These are phyloP conservation scores for Medauroidea extradentata DNA, from an alignment of 1,140 invertebrate genomes.

Conservation along the genomic window DNA sequence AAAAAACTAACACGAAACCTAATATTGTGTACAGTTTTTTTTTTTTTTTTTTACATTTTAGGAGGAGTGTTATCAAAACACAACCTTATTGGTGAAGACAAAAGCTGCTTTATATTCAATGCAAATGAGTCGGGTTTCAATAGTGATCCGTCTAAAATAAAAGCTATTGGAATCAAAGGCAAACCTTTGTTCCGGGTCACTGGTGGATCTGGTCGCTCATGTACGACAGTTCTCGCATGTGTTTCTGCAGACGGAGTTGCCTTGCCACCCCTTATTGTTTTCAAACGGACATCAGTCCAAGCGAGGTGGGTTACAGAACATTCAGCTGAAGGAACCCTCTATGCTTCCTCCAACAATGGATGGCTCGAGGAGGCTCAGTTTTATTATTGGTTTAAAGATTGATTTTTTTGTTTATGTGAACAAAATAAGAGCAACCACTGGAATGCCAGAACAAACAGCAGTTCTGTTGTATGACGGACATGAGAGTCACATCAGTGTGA, in stretches of 20 bases:
- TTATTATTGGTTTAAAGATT: constrained; percentile 28
- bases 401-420: constrained; percentile 25
- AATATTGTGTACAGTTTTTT: constrained; percentile 14
- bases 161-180: constrained; percentile 29
- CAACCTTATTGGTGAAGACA: constrained; percentile 2
- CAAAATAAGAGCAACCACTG: neutral
- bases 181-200: constrained; percentile 23
- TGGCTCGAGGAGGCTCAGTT: constrained; percentile 35
- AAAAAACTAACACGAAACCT: neutral
- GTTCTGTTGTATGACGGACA: constrained; percentile 30
- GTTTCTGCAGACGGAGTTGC: constrained; percentile 28
- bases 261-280: constrained; percentile 34
- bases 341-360: constrained; percentile 32
- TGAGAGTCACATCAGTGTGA: constrained; percentile 26
- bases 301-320: constrained; percentile 28
- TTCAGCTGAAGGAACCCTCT: constrained; percentile 29
- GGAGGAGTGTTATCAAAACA: neutral
- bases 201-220: constrained; percentile 29
- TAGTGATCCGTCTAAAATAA: constrained; percentile 12
- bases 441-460: constrained; percentile 13
- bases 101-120: constrained; percentile 7
- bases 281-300: constrained; percentile 31
- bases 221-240: constrained; percentile 31
- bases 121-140: constrained; percentile 10
- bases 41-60: constrained; percentile 10